Evolutionary conservation across 2,113 vertebrate species (phyloP).

Genomic region (Stigmatopora argus): DNA sequence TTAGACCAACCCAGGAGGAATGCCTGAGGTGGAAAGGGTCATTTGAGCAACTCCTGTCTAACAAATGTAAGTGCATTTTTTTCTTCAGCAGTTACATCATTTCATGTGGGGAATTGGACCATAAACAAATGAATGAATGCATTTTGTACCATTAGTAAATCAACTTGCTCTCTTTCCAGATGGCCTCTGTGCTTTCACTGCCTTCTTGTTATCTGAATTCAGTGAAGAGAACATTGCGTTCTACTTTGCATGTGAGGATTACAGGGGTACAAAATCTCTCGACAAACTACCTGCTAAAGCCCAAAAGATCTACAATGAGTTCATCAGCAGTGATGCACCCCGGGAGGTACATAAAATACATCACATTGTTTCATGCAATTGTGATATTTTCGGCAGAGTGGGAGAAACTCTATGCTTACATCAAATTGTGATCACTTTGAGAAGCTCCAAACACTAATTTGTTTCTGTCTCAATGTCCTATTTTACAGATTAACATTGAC

Average conservation of each 20-base stretch:
- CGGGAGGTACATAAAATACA: constrained; percentile 78
- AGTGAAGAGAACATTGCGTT: constrained; percentile 97
- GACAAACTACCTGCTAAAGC: constrained; percentile 80
- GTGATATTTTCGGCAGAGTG: background rate
- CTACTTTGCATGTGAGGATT: constrained; percentile 94
- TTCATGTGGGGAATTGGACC: background rate
- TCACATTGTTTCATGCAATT: background rate
- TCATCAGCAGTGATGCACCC: constrained; percentile 82
- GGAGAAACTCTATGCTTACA: background rate
- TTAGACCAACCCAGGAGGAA: constrained; percentile 78
- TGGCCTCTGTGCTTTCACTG: constrained; percentile 83
- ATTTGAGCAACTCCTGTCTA: constrained; percentile 84
- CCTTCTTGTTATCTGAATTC: constrained; percentile 90
- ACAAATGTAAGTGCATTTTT: constrained; percentile 80
- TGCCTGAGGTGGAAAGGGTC: constrained; percentile 83
- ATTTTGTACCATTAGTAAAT: constrained; percentile 29
- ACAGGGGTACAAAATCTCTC: constrained; percentile 75
- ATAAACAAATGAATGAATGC: background rate
- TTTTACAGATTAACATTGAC: constrained; percentile 84
- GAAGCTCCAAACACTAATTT: constrained; percentile 18
- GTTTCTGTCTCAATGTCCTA: constrained; percentile 8
- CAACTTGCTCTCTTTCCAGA: constrained; percentile 60
- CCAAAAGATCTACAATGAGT: constrained; percentile 86
- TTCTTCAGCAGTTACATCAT: background rate
- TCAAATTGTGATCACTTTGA: background rate